Percentiles rank a stretch among this genome's conserved stretches.
Conservation (phyloP, 2,113 vertebrate genomes). For the Sphyrna mokarran region DNA sequence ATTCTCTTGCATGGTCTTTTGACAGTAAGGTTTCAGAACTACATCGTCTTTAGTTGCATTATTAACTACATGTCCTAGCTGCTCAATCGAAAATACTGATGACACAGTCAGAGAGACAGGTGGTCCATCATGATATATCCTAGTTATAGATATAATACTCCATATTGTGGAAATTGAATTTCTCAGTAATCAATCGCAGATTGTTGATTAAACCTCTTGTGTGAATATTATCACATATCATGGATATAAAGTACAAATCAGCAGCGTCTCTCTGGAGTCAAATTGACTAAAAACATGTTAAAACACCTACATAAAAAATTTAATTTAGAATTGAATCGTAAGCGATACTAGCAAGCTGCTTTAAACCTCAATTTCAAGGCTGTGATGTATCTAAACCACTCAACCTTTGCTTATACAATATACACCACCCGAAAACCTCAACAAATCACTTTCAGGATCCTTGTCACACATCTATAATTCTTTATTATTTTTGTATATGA, state of each 20-base stretch:
- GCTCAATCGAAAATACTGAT: not conserved
- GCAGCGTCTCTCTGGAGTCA: not conserved
- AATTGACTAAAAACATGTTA: slow-evolving; percentile 12
- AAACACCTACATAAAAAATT: slow-evolving; percentile 1
- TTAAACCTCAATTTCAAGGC: not conserved
- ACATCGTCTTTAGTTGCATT: not conserved
- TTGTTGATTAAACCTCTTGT: slow-evolving; percentile 20
- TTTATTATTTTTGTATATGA: not conserved
- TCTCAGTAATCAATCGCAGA: slow-evolving; percentile 8
- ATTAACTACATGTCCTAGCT: slow-evolving; percentile 5
- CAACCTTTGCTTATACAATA: not conserved
- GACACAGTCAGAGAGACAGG: slow-evolving; percentile 20
- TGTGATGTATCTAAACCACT: not conserved
- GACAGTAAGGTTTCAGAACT: not conserved
- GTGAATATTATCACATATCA: slow-evolving; percentile 14
- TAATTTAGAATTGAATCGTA: not conserved
- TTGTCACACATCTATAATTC: not conserved
- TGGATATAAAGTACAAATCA: slow-evolving; percentile 7
- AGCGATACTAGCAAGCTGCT: not conserved
- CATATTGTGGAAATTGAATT: slow-evolving; percentile 26
- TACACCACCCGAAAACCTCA: not conserved
- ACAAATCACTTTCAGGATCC: not conserved
- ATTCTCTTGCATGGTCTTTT: not conserved
- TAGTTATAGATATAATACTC: slow-evolving; percentile 27
- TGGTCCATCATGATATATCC: not conserved